These are phyloP conservation scores for Chymomyza costata DNA, from an alignment of 1,140 invertebrate species.

Conservation along the genomic window DNA sequence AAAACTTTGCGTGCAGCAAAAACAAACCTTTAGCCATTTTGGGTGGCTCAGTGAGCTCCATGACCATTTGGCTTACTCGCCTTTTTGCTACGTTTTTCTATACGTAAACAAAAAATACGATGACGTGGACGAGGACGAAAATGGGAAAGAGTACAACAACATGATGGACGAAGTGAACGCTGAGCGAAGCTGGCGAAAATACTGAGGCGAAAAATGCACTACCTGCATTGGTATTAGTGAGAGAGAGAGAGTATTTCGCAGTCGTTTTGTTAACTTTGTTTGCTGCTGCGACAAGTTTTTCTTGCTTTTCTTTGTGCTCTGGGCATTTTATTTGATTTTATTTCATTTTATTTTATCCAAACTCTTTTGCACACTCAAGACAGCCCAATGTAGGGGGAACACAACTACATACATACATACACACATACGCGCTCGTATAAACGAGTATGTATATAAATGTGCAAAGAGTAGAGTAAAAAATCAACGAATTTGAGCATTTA, in stretches of 20 bases:
- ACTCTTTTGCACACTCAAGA: conserved; percentile 31
- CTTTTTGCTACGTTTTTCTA: conserved; percentile 72
- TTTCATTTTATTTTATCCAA: conserved; percentile 60
- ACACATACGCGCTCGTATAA: too few relatives aligned
- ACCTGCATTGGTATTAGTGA: conserved; percentile 7
- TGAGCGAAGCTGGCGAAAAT: conserved; percentile 11
- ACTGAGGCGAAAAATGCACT: conserved; percentile 13
- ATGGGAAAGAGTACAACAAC: too few relatives aligned
- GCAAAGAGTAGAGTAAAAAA: conserved; percentile 15
- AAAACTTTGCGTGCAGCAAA: conserved; percentile 34
- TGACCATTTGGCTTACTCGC: conserved; percentile 32
- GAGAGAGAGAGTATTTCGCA: background rate
- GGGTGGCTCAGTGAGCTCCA: conserved; percentile 7
- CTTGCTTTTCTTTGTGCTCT: conserved; percentile 47
- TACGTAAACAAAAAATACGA: conserved; percentile 35
- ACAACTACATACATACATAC: too few relatives aligned
- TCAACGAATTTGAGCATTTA: conserved; percentile 17
- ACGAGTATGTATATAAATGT: too few relatives aligned
- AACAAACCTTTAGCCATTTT: conserved; percentile 33
- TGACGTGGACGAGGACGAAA: background rate
- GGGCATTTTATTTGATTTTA: conserved; percentile 65
- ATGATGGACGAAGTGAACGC: conserved; percentile 7
- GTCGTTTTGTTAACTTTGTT: conserved; percentile 4
- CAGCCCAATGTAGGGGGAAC: too few relatives aligned
- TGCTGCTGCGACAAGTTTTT: conserved; percentile 34